Evolutionary conservation across 2,113 vertebrate genomes (phyloP), one percentile per base, ranked within the genome.

Genomic region (Aldabrachelys gigantea): DNA sequence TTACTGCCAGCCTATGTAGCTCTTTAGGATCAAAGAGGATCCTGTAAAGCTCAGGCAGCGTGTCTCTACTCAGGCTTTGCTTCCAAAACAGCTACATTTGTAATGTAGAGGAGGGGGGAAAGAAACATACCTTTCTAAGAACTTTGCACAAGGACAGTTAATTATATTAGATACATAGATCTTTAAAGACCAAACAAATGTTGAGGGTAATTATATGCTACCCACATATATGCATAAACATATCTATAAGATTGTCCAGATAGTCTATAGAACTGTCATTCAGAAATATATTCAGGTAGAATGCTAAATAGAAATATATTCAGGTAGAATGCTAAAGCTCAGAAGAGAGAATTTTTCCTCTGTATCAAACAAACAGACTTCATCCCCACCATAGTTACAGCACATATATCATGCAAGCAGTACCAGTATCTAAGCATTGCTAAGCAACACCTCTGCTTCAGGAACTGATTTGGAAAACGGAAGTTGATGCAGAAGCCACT

Each of bases 361-460:
- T 35, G 84, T 84, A 27, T 1, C 1, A 57, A n/a, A 44, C 1
- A 57, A n/a, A 44, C 75, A 85, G 47, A 91, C 69, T 91, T 85
- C 86, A 75, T 80, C 91, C 92, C 47, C 31, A 27, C 57, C 0
- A 6, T 7, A 11, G 85, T 44, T 79, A 12, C 50, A 80, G 72
- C 8, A 1, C 65, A 83, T 81, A 57, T 89, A 89, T 19, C 53
- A 90, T 80, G 81, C 90, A 89, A 91, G 91, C 44, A 0, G 82
- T 82, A 96, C 89, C 87, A 91, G 92, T 91, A 96, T 65, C 89
- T 56, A 52, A 0, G 72, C 92, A 97, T 94, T 97, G 96, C 97
- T 98, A 97, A 96, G 96, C 97, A 98, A 97, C 92, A 81, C 85
- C 82, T 89, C 90, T 96, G 92, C 93, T 93, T 94, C 94, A 90